Conservation (phyloP, 2,888 invertebrate species). For the Pyrocoelia pectoralis region DNA sequence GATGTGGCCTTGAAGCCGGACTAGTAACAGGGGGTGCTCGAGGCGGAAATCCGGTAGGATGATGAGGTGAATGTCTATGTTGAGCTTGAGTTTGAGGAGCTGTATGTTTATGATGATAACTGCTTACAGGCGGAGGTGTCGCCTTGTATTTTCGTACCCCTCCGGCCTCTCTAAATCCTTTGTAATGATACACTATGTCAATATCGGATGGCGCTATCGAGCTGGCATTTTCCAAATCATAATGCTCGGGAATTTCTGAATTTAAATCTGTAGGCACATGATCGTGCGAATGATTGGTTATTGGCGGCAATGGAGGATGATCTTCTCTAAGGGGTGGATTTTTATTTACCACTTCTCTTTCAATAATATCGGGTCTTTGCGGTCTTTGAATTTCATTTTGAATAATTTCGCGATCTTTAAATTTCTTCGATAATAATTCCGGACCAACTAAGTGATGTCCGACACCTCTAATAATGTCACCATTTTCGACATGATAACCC, state of each 20-base stretch:
- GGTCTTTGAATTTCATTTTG: constrained; percentile 76
- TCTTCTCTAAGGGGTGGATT: constrained; percentile 82
- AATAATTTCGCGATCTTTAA: constrained; percentile 84
- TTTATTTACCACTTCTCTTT: constrained; percentile 86
- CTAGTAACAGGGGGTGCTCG: constrained; percentile 77
- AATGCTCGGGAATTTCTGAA: constrained; percentile 88
- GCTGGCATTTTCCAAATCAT: constrained; percentile 96
- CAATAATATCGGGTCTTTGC: constrained; percentile 93
- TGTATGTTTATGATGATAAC: constrained; percentile 81
- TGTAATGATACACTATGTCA: constrained; percentile 96
- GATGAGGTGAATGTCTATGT: constrained; percentile 81
- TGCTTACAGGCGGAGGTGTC: constrained; percentile 80
- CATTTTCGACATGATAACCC: constrained; percentile 76
- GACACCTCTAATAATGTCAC: constrained; percentile 78
- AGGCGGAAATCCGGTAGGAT: constrained; percentile 78
- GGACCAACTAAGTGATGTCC: constrained; percentile 83
- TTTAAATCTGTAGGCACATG: constrained; percentile 79
- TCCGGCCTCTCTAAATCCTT: constrained; percentile 87
- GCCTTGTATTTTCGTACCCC: constrained; percentile 89
- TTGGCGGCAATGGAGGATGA: constrained; percentile 81
- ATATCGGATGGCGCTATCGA: constrained; percentile 98
- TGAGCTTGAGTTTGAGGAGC: constrained; percentile 70
- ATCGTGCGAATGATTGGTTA: constrained; percentile 75
- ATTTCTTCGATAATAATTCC: constrained; percentile 87
- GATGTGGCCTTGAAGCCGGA: constrained; percentile 77